Percentiles rank a stretch among this genome's conserved stretches.
phyloP scores from a whole-genome alignment of 2,113 vertebrate species.

The Tor tambroides region DNA sequence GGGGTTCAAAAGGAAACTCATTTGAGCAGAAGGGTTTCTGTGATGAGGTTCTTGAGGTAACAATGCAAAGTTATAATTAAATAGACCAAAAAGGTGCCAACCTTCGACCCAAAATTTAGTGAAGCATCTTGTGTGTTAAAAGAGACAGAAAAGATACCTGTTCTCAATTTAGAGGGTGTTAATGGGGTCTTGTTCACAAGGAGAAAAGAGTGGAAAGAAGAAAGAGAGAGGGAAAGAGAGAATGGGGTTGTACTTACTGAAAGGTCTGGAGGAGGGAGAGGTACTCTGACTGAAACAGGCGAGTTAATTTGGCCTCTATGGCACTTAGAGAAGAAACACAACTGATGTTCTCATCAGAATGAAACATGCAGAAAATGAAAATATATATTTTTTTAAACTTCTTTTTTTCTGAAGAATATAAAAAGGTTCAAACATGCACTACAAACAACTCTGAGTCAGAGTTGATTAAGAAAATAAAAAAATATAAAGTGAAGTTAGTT shows the following conservation, averaged over 20 bases:
- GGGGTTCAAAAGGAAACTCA: not conserved
- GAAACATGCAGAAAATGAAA: slow-evolving; percentile 55
- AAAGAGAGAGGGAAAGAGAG: not conserved
- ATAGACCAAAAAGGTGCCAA: slow-evolving; percentile 5
- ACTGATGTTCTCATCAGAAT: slow-evolving; percentile 47
- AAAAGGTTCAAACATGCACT: not conserved
- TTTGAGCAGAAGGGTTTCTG: slow-evolving; percentile 25
- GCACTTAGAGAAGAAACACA: slow-evolving; percentile 57
- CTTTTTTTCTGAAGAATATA: not conserved
- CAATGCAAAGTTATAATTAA: slow-evolving; percentile 15
- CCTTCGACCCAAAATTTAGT: slow-evolving; percentile 25
- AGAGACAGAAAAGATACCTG: not conserved
- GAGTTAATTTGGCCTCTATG: slow-evolving; percentile 60
- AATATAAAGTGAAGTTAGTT: not conserved
- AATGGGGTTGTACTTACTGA: slow-evolving; percentile 52
- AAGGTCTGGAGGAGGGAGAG: slow-evolving; percentile 61
- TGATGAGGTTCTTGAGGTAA: slow-evolving; percentile 25
- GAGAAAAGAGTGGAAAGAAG: not conserved
- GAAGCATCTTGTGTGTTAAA: not conserved
- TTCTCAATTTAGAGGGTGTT: slow-evolving; percentile 9
- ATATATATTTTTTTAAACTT: not conserved
- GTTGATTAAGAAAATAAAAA: not conserved
- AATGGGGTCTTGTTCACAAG: not conserved
- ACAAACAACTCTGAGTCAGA: not conserved
- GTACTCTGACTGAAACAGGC: slow-evolving; percentile 66